Evolutionary conservation across 2,797 vertebrate genomes (phyloP).

Genomic region (Acipenser oxyrinchus): DNA sequence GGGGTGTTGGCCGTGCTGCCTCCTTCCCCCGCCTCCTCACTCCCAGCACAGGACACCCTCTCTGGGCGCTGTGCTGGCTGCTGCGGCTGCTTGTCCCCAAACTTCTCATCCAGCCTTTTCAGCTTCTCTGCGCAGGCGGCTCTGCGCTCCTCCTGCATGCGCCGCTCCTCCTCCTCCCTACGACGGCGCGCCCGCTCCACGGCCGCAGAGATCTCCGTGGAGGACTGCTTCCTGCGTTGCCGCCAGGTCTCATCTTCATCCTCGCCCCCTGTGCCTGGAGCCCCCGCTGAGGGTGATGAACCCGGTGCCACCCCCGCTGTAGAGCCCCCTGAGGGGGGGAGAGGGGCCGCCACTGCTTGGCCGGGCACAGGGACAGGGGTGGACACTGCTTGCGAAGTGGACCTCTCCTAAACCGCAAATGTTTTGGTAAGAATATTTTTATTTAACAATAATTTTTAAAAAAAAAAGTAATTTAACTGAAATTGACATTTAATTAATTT

Average conservation of each 20-base stretch:
- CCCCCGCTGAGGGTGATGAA: slow-evolving; percentile 31
- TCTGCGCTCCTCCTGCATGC: slow-evolving; percentile 86
- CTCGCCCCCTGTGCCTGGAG: slow-evolving; percentile 46
- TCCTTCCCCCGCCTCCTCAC: slow-evolving; percentile 36
- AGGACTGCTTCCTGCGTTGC: slow-evolving; percentile 83
- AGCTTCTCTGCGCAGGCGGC: slow-evolving; percentile 88
- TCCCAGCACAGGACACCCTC: background rate
- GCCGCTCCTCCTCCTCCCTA: slow-evolving; percentile 80
- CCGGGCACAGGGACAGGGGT: slow-evolving; percentile 16
- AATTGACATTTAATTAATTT: too few relatives aligned
- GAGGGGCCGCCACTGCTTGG: slow-evolving; percentile 38
- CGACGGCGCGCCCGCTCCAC: slow-evolving; percentile 82
- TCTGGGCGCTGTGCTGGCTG: slow-evolving; percentile 11
- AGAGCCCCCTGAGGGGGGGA: slow-evolving; percentile 32
- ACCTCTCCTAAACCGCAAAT: slow-evolving; percentile 43
- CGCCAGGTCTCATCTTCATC: slow-evolving; percentile 91
- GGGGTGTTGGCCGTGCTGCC: slow-evolving; percentile 20
- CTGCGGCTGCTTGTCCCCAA: slow-evolving; percentile 30
- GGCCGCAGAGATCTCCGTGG: slow-evolving; percentile 78
- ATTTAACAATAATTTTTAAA: too few relatives aligned
- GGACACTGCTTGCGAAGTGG: slow-evolving; percentile 38
- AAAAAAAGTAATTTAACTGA: too few relatives aligned
- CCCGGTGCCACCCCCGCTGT: slow-evolving; percentile 25
- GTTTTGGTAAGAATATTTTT: too few relatives aligned
- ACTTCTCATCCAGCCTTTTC: slow-evolving; percentile 85